phyloP scores from a whole-genome alignment of 2,797 vertebrate species.

The Sebastes diploproa region DNA sequence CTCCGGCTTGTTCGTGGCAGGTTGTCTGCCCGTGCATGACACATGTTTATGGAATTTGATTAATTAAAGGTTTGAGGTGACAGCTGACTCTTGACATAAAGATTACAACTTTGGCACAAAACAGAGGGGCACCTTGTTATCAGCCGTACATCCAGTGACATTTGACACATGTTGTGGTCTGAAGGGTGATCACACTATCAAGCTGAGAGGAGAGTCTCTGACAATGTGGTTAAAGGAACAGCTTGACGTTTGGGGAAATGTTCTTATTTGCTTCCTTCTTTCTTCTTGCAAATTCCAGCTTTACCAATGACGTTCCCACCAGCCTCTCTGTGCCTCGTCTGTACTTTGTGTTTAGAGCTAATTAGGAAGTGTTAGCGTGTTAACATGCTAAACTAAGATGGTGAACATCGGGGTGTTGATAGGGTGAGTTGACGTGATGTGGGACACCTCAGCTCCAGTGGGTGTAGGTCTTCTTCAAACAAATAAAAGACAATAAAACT shows the following conservation, averaged over 20 bases:
- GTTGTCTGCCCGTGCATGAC: slow-evolving; percentile 46
- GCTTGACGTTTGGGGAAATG: not conserved
- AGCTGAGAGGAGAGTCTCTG: not conserved
- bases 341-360: too few species aligned
- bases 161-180: slow-evolving; percentile 32
- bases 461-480: too few species aligned
- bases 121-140: slow-evolving; percentile 23
- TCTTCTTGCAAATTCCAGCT: too few species aligned
- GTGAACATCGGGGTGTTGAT: too few species aligned
- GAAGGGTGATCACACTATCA: not conserved
- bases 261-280: not conserved
- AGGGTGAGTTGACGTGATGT: too few species aligned
- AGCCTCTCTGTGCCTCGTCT: too few species aligned
- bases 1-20: slow-evolving; percentile 45
- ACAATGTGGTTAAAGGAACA: not conserved
- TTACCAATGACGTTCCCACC: too few species aligned
- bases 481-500: too few species aligned
- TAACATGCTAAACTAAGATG: too few species aligned
- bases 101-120: slow-evolving; percentile 52
- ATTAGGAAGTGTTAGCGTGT: too few species aligned
- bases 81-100: slow-evolving; percentile 60
- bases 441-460: too few species aligned
- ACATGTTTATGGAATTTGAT: slow-evolving; percentile 74
- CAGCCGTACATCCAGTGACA: slow-evolving; percentile 25
- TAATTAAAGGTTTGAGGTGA: slow-evolving; percentile 71